Evolutionary conservation across 1,140 invertebrate species (phyloP).

Genomic region (Diabrotica undecimpunctata): DNA sequence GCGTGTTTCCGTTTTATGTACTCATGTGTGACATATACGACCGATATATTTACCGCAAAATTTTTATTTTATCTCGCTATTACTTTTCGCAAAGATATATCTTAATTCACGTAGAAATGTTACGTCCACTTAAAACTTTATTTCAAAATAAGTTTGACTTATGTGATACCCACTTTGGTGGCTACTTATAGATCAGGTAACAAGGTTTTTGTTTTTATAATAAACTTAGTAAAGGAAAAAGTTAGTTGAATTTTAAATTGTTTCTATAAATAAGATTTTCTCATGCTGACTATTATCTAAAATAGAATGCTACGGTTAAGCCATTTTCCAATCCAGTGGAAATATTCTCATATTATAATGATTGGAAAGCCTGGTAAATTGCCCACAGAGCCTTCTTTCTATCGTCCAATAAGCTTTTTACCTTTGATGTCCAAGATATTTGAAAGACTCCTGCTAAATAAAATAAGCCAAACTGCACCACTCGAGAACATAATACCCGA

Average conservation of each 20-base stretch:
- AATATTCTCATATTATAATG: neutral
- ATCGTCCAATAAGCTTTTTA: too few relatives aligned
- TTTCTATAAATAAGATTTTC: too few relatives aligned
- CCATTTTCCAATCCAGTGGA: neutral
- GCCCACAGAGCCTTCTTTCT: too few relatives aligned
- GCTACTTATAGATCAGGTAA: neutral
- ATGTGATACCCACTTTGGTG: constrained; percentile 4
- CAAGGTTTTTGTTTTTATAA: neutral
- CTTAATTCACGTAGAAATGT: constrained; percentile 21
- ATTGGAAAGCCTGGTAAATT: too few relatives aligned
- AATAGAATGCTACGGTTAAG: neutral
- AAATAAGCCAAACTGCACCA: too few relatives aligned
- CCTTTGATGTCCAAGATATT: too few relatives aligned
- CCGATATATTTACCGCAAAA: constrained; percentile 25
- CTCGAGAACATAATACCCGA: too few relatives aligned
- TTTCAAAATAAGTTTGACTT: constrained; percentile 13
- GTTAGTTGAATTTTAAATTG: too few relatives aligned
- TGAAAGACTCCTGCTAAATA: too few relatives aligned
- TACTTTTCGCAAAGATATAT: constrained; percentile 24
- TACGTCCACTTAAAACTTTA: constrained; percentile 6
- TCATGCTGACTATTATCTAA: neutral
- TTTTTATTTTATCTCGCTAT: constrained; percentile 24
- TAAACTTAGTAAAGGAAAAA: neutral
- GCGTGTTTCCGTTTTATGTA: constrained; percentile 22
- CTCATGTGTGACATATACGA: constrained; percentile 28